These are phyloP conservation scores for Circaetus gallicus DNA, from an alignment of 2,113 vertebrate species.

Conservation along the genomic window DNA sequence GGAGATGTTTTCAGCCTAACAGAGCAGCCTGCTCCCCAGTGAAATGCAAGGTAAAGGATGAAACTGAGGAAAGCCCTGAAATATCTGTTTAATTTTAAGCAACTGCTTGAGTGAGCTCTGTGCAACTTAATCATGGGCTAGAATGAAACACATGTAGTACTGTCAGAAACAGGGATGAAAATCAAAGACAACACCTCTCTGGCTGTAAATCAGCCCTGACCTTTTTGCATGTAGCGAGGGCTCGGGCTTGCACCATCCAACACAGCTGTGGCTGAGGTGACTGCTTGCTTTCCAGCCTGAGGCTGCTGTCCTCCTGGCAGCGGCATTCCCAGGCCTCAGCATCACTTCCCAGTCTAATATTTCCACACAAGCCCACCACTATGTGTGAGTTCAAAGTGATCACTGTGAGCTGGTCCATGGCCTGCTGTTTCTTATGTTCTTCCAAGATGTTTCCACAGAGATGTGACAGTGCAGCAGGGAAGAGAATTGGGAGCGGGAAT, in stretches of 20 bases:
- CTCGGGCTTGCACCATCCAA: background rate
- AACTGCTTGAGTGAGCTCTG: background rate
- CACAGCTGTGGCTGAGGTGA: background rate
- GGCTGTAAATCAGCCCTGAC: background rate
- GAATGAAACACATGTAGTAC: background rate
- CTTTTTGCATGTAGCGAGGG: background rate
- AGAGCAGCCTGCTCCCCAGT: background rate
- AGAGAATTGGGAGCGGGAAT: background rate
- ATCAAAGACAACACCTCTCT: background rate
- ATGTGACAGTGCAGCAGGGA: background rate
- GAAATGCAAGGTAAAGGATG: background rate
- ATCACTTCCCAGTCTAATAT: background rate
- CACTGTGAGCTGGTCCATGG: background rate
- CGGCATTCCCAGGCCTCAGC: background rate
- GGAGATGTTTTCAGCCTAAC: background rate
- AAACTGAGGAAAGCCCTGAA: background rate
- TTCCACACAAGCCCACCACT: background rate
- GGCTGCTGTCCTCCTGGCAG: background rate
- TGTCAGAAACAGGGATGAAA: background rate
- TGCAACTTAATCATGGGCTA: background rate
- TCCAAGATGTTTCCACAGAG: background rate
- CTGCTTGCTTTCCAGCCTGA: background rate
- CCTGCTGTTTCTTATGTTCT: background rate
- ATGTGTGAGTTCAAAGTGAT: background rate
- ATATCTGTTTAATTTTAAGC: background rate